Conservation (phyloP, 1,140 invertebrate genomes). For the Bombus confusus region DNA sequence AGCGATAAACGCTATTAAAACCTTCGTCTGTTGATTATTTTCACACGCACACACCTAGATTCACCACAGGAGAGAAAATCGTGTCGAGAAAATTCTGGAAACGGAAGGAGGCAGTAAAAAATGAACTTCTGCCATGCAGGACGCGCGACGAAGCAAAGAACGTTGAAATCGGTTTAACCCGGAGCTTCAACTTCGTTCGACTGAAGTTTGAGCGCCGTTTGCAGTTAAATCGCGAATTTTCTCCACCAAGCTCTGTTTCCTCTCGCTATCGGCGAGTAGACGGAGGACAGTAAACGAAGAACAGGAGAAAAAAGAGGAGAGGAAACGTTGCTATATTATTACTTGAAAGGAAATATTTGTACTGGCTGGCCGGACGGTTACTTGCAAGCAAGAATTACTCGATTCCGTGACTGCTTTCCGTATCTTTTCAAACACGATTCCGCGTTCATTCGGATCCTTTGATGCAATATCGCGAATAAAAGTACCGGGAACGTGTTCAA, state of each 20-base stretch:
- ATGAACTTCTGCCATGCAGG: not conserved
- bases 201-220: not conserved
- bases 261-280: not conserved
- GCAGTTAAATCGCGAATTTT: not conserved
- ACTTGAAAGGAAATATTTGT: not conserved
- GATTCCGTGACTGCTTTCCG: not conserved
- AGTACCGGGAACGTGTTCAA: not conserved
- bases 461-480: conserved; percentile 2
- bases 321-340: not conserved
- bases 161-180: not conserved
- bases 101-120: not conserved
- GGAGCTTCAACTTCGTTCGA: not conserved
- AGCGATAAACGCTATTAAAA: too few species aligned
- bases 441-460: not conserved
- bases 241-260: not conserved
- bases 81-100: too few species aligned
- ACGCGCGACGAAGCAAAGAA: too few species aligned
- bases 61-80: too few species aligned
- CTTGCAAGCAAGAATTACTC: conserved; percentile 6
- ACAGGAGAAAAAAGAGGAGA: not conserved
- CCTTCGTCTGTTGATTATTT: too few species aligned
- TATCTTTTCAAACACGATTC: not conserved
- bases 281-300: not conserved
- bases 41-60: too few species aligned
- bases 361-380: not conserved